Evolutionary conservation across 2,888 invertebrate species (phyloP), one percentile per base, ranked within the genome.

Genomic region (Cacoxenus indagator): DNA sequence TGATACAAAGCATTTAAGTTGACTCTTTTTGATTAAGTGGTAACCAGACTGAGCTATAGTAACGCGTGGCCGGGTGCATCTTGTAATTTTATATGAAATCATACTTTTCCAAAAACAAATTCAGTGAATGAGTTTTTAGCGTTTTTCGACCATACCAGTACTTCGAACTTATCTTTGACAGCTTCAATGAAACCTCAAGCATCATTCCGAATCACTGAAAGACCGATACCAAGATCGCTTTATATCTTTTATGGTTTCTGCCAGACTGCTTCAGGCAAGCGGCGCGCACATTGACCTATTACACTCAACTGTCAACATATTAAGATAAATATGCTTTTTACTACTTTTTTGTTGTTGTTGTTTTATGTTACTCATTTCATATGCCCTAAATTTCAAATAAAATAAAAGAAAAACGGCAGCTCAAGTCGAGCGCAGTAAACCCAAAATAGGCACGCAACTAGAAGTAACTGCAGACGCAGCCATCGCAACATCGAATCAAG

Each of bases 291-390:
- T 37, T 59, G 59, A 59, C 59, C 59, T 59, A 59, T 31, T 26
- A 37, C 59, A 59, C 19, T 59, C 31, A 59, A 59, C 61, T 62
- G 61, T 62, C 61, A 62, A 62, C 61, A 62, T 62, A 62, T 62
- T 62, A 62, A 62, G 61, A 62, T 62, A 62, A 43, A 62, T 62
- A 22, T 62, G 31, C 24, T 62, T 62, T 62, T 62, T 62, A 62
- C 29, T 22, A 37, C 14, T 24, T 43, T 43, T 43, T 37, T 22
- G 24, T 27, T 26, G 61, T 43, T 17, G 19, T 29, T 22, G 24
- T 29, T 26, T 29, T 57, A 57, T n/a, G n/a, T n/a, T n/a, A n/a
- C n/a, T n/a, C n/a, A 27, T 11, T 26, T 24, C n/a, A 55, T 26
- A 55, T 59, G 54, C 22, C 54, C 54, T 31, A 59, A 59, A 59